These are phyloP conservation scores for Serranochromis macrocephalus DNA, from an alignment of 2,113 vertebrate species.

Conservation along the genomic window DNA sequence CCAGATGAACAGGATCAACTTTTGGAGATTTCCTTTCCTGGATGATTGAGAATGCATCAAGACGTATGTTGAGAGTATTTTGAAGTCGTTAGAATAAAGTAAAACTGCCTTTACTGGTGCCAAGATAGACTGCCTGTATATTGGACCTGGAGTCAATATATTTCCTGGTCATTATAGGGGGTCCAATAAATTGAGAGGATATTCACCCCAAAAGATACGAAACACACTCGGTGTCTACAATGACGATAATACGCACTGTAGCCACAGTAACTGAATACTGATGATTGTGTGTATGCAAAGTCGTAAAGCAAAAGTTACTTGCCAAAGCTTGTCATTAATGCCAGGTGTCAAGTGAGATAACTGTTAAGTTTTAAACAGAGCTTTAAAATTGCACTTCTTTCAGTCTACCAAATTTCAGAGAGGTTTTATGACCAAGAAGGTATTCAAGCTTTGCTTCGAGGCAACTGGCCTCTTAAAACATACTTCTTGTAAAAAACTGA, in stretches of 20 bases:
- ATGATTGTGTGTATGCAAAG: background rate
- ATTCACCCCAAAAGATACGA: background rate
- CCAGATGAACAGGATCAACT: background rate
- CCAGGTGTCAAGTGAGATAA: conserved; percentile 47
- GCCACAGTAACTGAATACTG: background rate
- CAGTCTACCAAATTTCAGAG: conserved; percentile 21
- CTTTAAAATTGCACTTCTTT: conserved; percentile 5
- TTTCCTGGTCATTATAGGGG: background rate
- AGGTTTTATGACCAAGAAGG: conserved; percentile 17
- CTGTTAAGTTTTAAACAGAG: conserved; percentile 28
- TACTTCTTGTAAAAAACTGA: conserved; percentile 4
- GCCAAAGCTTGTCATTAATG: conserved; percentile 5
- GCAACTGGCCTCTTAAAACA: conserved; percentile 2
- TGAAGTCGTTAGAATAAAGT: background rate
- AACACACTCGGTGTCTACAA: background rate
- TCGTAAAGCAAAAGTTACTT: background rate
- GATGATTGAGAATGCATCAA: background rate
- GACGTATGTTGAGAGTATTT: background rate
- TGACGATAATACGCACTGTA: background rate
- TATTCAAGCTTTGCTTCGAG: conserved; percentile 8
- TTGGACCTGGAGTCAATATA: background rate
- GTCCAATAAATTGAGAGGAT: background rate
- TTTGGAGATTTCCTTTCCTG: background rate
- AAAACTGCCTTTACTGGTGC: background rate
- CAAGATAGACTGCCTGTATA: background rate